Evolutionary conservation across 2,888 invertebrate species (phyloP), one percentile per base, ranked within the genome.

Genomic region (Magallana nippona): DNA sequence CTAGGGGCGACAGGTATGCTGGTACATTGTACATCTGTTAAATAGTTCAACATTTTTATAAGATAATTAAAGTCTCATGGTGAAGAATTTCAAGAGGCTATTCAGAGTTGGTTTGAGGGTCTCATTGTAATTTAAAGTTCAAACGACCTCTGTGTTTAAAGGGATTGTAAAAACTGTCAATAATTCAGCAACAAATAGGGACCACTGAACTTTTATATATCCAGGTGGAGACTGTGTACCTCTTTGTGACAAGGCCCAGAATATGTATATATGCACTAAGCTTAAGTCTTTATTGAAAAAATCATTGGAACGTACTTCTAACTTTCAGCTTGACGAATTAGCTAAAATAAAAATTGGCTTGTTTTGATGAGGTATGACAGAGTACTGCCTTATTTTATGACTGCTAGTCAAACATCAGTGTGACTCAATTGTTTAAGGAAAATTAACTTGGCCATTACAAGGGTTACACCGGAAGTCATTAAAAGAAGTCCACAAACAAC

Each of bases 81-180:
- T 27, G 27, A 71, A 22, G 71, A 71, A 71, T 27, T 71, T 27
- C 15, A 27, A 71, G 19, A 15, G 11, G 32, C 15, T n/a, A 15
- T 15, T 27, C 32, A 27, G 71, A 22, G 15, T 13, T 71, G 13
- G 27, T 71, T 71, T 71, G 27, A 71, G 71, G 32, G 22, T 71
- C 27, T 71, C 13, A 32, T 27, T 32, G 13, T 32, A 71, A 71
- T 27, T 71, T 71, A 71, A 71, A 71, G 71, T 71, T 71, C 71
- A 71, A 71, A 71, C 27, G 32, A 32, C 32, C 22, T 17, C 71
- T 32, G 71, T 32, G 71, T 71, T 17, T 27, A 71, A 71, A 71
- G 10, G 27, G 71, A 32, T 22, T 15, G 44, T 10, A 44, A 44
- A 44, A 71, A 27, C 27, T 22, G 71, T 71, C 22, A 71, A 71